Percentiles rank a stretch among this genome's conserved stretches.
Conservation (phyloP, 2,797 vertebrate genomes). For the Orestias chungarensis region DNA sequence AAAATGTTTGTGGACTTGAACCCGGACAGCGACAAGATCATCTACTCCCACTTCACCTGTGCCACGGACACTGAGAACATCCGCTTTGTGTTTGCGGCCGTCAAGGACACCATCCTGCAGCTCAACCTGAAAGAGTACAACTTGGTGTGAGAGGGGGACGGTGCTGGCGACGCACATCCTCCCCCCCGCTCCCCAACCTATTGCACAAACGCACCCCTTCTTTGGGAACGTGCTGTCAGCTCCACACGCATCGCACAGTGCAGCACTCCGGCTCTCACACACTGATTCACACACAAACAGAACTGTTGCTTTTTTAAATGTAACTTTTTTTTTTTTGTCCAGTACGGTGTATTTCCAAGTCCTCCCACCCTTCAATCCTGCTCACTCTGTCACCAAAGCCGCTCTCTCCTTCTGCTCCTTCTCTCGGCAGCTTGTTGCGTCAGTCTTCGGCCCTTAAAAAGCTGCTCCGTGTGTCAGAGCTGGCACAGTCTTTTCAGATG, state of each 20-base stretch:
- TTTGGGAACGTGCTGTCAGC: conserved; percentile 49
- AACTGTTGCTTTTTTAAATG: conserved; percentile 21
- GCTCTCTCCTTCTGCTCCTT: conserved; percentile 60
- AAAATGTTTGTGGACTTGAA: conserved; percentile 99
- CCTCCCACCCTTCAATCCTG: conserved; percentile 27
- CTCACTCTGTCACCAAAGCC: conserved; percentile 57
- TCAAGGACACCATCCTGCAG: conserved; percentile 99
- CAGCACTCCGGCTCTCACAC: conserved; percentile 35
- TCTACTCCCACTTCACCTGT: conserved; percentile 99
- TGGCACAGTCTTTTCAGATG: conserved; percentile 56
- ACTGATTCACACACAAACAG: conserved; percentile 28
- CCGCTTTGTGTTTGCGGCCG: conserved; percentile 98
- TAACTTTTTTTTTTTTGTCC: background rate
- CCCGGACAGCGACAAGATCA: conserved; percentile 99
- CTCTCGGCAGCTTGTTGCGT: conserved; percentile 73
- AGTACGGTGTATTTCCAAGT: conserved; percentile 44
- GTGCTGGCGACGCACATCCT: conserved; percentile 30
- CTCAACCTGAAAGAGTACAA: conserved; percentile 99
- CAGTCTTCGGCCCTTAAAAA: conserved; percentile 57
- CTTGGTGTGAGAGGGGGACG: conserved; percentile 82
- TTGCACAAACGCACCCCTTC: conserved; percentile 71
- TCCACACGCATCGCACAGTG: conserved; percentile 63
- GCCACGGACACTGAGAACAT: conserved; percentile 99
- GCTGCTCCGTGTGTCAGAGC: conserved; percentile 54
- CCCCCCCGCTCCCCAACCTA: conserved; percentile 20